These are phyloP conservation scores for Takifugu ocellatus DNA, from an alignment of 2,797 vertebrate genomes.

Conservation along the genomic window DNA sequence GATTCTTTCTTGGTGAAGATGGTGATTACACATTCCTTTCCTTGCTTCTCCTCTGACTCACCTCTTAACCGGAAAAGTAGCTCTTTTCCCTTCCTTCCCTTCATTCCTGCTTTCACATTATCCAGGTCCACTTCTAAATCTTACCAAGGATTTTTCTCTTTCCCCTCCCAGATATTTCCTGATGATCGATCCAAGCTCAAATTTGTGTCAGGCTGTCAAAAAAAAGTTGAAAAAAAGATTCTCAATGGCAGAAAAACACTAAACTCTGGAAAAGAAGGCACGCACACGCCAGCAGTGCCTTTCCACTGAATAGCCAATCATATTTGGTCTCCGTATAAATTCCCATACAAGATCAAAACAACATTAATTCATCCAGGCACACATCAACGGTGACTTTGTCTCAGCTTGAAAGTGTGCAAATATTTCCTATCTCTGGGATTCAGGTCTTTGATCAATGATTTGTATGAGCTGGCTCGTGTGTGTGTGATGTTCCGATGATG, in stretches of 20 bases:
- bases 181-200: background rate
- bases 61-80: slow-evolving; percentile 46
- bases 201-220: slow-evolving; percentile 1
- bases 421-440: slow-evolving; percentile 63
- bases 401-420: slow-evolving; percentile 53
- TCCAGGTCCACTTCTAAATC: slow-evolving; percentile 9
- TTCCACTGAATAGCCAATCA: background rate
- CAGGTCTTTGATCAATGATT: slow-evolving; percentile 63
- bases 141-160: slow-evolving; percentile 19
- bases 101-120: slow-evolving; percentile 3
- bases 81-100: slow-evolving; percentile 27
- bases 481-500: slow-evolving; percentile 53
- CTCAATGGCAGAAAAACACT: too few relatives aligned
- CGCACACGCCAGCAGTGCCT: background rate
- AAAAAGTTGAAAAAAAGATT: too few relatives aligned
- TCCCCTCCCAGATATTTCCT: background rate
- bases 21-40: slow-evolving; percentile 51
- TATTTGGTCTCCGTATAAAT: slow-evolving; percentile 25
- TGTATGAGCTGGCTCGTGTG: slow-evolving; percentile 23
- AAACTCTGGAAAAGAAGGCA: too few relatives aligned
- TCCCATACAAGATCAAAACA: slow-evolving; percentile 38
- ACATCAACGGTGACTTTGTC: slow-evolving; percentile 43
- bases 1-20: slow-evolving; percentile 18
- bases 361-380: slow-evolving; percentile 24
- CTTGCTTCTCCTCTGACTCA: slow-evolving; percentile 34